Evolutionary conservation across 2,888 invertebrate genomes (phyloP).

Genomic region (Dryocosmus kuriphilus): DNA sequence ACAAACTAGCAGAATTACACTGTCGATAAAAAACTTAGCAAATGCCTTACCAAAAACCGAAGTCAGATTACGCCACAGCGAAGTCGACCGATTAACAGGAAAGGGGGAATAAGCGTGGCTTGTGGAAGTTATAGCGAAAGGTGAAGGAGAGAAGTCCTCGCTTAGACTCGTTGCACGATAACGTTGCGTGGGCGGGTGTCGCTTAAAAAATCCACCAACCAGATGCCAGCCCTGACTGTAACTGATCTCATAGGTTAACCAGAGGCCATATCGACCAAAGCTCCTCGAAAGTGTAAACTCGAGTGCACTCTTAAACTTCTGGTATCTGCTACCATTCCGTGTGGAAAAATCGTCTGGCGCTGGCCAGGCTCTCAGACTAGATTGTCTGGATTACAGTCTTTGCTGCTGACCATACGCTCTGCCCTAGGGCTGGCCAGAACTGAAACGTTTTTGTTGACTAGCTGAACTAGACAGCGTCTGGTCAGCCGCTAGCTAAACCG

Average conservation of each 20-base stretch:
- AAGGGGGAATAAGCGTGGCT: not conserved
- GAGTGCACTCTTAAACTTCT: conserved; percentile 68
- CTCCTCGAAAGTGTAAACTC: conserved; percentile 66
- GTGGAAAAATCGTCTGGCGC: no score
- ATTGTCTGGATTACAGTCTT: no score
- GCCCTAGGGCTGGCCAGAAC: no score
- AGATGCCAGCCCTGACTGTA: conserved; percentile 68
- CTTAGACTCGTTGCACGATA: conserved; percentile 64
- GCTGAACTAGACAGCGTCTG: no score
- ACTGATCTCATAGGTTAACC: conserved; percentile 77
- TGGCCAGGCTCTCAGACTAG: no score
- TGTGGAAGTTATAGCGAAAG: not conserved
- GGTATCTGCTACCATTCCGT: no score
- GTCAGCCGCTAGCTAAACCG: no score
- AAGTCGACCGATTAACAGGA: not conserved
- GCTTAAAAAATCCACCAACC: conserved; percentile 77
- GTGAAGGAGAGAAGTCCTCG: conserved; percentile 44
- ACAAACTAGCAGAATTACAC: no score
- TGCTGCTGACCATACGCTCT: no score
- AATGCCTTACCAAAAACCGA: not conserved
- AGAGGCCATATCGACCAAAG: conserved; percentile 67
- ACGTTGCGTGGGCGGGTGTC: conserved; percentile 76
- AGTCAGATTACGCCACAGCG: not conserved
- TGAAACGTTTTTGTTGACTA: no score
- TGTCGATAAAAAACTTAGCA: not conserved